Conservation (phyloP, 2,888 invertebrate species). For the Sepioteuthis lessoniana region DNA sequence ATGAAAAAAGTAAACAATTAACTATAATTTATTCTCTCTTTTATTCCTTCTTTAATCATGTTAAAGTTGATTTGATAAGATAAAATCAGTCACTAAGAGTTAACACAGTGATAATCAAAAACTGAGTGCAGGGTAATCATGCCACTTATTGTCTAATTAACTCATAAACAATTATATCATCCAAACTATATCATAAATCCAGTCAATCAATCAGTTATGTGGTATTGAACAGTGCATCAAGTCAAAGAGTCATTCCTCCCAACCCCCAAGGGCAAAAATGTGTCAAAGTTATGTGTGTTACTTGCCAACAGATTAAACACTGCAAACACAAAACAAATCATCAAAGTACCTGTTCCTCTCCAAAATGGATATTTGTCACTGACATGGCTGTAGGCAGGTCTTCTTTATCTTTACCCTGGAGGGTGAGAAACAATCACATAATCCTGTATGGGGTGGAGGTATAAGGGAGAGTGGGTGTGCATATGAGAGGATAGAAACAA, state of each 20-base stretch:
- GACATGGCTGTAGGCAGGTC: slow-evolving; percentile 63
- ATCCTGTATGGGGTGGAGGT: not conserved
- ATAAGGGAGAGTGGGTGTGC: not conserved
- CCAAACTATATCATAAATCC: too few relatives aligned
- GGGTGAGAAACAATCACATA: slow-evolving; percentile 44
- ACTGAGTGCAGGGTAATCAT: too few relatives aligned
- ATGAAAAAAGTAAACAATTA: too few relatives aligned
- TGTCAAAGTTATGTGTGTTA: not conserved
- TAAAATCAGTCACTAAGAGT: too few relatives aligned
- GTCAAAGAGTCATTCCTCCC: not conserved
- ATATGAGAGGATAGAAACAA: not conserved
- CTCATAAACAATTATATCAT: too few relatives aligned
- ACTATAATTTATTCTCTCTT: too few relatives aligned
- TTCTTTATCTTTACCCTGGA: slow-evolving; percentile 65
- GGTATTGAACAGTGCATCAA: not conserved
- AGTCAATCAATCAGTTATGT: not conserved
- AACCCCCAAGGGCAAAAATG: not conserved
- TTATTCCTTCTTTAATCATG: too few relatives aligned
- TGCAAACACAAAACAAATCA: slow-evolving; percentile 33
- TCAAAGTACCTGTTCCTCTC: slow-evolving; percentile 54
- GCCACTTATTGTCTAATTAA: too few relatives aligned
- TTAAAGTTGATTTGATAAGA: too few relatives aligned
- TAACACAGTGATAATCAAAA: too few relatives aligned
- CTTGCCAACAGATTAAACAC: slow-evolving; percentile 16
- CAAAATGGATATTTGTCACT: slow-evolving; percentile 58